Conservation (phyloP, 64 coral and sea anemone species). For the Stichodactyla mertensii region DNA sequence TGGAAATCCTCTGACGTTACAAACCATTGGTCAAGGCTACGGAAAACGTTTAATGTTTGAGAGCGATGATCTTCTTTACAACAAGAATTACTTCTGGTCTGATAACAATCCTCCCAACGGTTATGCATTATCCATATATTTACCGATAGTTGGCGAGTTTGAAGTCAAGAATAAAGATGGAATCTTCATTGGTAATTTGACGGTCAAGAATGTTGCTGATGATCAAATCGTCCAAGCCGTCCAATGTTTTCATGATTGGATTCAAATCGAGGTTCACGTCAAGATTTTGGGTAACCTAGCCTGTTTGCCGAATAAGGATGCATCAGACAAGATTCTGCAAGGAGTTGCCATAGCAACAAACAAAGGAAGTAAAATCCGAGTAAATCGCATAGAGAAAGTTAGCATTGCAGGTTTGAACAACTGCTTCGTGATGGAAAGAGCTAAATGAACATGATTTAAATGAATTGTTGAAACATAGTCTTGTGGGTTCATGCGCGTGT, state of each 20-base stretch:
- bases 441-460: background rate
- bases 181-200: background rate
- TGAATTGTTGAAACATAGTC: too few relatives aligned
- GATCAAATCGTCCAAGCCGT: background rate
- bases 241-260: background rate
- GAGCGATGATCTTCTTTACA: constrained; percentile 54
- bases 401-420: background rate
- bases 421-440: background rate
- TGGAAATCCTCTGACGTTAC: constrained; percentile 33
- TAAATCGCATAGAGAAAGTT: background rate
- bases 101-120: constrained; percentile 56
- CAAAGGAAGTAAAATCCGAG: background rate
- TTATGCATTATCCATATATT: constrained; percentile 28
- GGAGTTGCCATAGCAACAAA: constrained; percentile 17
- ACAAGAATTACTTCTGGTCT: constrained; percentile 65
- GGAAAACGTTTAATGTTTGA: constrained; percentile 59
- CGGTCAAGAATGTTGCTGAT: background rate
- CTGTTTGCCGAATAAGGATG: background rate
- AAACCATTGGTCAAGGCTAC: constrained; percentile 56
- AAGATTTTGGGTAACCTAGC: background rate
- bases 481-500: too few relatives aligned
- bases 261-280: background rate
- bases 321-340: background rate
- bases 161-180: background rate
- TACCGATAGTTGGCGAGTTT: background rate